Percentiles rank a stretch among this genome's conserved stretches.
Conservation (phyloP, 2,888 invertebrate species). For the Meghimatium bilineatum region DNA sequence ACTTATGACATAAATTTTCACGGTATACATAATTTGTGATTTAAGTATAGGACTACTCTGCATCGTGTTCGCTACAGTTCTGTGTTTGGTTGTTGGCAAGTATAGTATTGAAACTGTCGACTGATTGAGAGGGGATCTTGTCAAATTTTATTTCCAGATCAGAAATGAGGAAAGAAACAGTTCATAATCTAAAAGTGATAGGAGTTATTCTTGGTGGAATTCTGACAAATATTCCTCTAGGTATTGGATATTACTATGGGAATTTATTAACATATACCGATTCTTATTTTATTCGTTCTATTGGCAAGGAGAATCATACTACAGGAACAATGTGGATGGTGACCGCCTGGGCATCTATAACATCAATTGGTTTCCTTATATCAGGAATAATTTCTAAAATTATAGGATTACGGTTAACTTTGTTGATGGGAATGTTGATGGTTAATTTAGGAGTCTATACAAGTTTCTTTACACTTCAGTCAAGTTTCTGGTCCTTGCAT, state of each 20-base stretch:
- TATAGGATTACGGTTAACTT: slow-evolving; percentile 14
- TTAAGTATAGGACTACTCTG: too few relatives aligned
- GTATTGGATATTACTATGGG: neutral
- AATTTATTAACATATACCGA: slow-evolving; percentile 18
- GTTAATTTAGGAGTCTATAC: neutral
- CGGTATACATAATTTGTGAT: too few relatives aligned
- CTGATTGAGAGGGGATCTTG: too few relatives aligned
- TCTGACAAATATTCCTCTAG: neutral
- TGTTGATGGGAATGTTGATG: neutral
- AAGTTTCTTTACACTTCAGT: slow-evolving; percentile 8
- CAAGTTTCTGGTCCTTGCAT: slow-evolving; percentile 21
- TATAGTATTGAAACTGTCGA: too few relatives aligned
- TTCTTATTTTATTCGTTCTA: slow-evolving; percentile 16
- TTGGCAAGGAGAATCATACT: neutral
- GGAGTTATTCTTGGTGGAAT: slow-evolving; percentile 24
- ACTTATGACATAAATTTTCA: too few relatives aligned
- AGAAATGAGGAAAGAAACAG: neutral
- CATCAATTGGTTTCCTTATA: neutral
- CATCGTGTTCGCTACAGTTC: too few relatives aligned
- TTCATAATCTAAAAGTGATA: neutral
- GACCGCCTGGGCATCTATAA: neutral
- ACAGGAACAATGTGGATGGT: slow-evolving; percentile 12
- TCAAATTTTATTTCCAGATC: too few relatives aligned
- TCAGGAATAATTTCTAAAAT: neutral
- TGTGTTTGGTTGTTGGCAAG: too few relatives aligned